Conservation (phyloP, 2,888 invertebrate genomes). For the Stegophylla sp. region DNA sequence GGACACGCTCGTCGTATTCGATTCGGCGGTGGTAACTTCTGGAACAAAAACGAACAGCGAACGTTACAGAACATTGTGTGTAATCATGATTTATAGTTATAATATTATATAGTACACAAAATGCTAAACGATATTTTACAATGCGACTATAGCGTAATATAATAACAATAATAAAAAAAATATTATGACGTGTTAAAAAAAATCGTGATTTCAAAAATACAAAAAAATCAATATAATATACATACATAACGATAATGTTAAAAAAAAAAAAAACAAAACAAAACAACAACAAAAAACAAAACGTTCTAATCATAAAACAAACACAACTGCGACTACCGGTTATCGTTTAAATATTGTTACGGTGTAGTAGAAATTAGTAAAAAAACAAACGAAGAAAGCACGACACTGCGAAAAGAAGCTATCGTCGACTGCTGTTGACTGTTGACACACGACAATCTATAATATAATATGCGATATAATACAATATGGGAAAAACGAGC, state of each 20-base stretch:
- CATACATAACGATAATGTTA: neutral
- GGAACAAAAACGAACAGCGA: conserved; percentile 24
- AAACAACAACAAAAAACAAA: neutral
- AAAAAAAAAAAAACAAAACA: neutral
- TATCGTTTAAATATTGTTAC: too few species aligned
- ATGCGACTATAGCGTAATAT: neutral
- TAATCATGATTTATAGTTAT: too few species aligned
- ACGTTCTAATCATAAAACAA: neutral
- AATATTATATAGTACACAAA: neutral
- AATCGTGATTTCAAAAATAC: neutral
- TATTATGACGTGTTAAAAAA: neutral
- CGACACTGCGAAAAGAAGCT: neutral
- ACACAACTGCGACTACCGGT: neutral
- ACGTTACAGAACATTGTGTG: neutral
- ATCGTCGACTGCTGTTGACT: neutral
- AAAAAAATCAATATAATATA: neutral
- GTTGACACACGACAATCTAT: too few species aligned
- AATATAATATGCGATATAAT: neutral
- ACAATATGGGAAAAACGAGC: conserved; percentile 41
- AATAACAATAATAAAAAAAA: too few species aligned
- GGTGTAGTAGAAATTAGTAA: neutral
- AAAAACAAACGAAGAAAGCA: conserved; percentile 1
- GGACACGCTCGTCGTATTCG: conserved; percentile 40
- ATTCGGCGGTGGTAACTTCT: conserved; percentile 43
- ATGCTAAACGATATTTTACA: conserved; percentile 18